Base-by-base conservation (phyloP, 2,113 vertebrate species). In the Chrysochloris asiatica region DNA sequence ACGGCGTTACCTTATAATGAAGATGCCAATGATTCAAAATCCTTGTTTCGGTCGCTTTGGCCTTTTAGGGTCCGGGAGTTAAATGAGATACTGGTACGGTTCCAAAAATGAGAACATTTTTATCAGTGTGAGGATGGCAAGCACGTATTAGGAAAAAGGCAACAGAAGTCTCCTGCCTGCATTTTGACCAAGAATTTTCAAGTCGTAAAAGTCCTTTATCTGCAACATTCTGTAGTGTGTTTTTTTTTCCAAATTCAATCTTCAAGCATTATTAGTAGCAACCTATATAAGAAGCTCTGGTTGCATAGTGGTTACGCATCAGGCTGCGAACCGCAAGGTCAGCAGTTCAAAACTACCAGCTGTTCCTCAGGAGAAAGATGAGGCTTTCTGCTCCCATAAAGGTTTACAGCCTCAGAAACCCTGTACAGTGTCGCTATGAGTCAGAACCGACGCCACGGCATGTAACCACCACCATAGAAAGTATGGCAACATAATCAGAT, bases 261-360 rank as follows among this genome's bases (percentile, higher is more conserved):
- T 88, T 83, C 65, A 72, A 6, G 36, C 8, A 2, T 96, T 83
- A 77, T 93, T 91, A 93, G n/a, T 93, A 83, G 96, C 95, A 93
- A 96, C 93, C 69, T 24, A n/a, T 47, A 26, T 59, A n/a, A n/a
- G n/a, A n/a, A n/a, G n/a, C n/a, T n/a, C n/a, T n/a, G n/a, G n/a
- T n/a, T n/a, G n/a, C n/a, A n/a, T n/a, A n/a, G n/a, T n/a, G n/a
- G n/a, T n/a, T n/a, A n/a, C n/a, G n/a, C n/a, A n/a, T n/a, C n/a
- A n/a, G n/a, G n/a, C n/a, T n/a, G n/a, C n/a, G n/a, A n/a, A n/a
- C n/a, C n/a, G n/a, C n/a, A n/a, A n/a, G n/a, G n/a, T n/a, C n/a
- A n/a, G n/a, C n/a, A n/a, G n/a, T n/a, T n/a, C n/a, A n/a, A n/a
- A n/a, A n/a, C n/a, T n/a, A n/a, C n/a, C n/a, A n/a, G n/a, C n/a